Percentiles rank a stretch among this genome's conserved stretches.
Evolutionary conservation across 2,797 vertebrate genomes (phyloP).

Genomic region (Anabacerthia variegaticeps): DNA sequence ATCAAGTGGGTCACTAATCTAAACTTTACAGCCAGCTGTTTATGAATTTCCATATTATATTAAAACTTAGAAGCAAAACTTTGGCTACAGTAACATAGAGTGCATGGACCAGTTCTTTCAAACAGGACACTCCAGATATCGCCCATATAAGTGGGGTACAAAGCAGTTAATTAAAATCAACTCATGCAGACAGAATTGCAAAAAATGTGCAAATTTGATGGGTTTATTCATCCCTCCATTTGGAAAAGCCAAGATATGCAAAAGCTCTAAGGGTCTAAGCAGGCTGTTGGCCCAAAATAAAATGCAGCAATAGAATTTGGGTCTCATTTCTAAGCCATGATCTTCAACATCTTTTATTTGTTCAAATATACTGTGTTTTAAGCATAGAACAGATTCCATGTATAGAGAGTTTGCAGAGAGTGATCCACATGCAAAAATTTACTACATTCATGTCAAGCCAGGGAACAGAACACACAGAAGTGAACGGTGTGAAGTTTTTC

Average conservation of each 20-base stretch:
- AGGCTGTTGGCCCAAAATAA: neutral
- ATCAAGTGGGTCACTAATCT: neutral
- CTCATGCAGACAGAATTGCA: neutral
- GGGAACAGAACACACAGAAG: neutral
- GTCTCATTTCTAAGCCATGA: neutral
- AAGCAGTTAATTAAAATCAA: conserved; percentile 3
- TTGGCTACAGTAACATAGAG: neutral
- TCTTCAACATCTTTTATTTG: neutral
- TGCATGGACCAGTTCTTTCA: neutral
- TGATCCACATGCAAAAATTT: neutral
- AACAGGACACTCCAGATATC: neutral
- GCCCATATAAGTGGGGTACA: neutral
- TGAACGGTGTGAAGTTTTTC: neutral
- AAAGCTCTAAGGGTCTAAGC: neutral
- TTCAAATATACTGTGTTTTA: neutral
- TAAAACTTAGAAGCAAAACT: neutral
- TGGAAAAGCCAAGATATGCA: conserved; percentile 1
- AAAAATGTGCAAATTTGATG: neutral
- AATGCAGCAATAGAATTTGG: neutral
- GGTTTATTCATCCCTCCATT: conserved; percentile 15
- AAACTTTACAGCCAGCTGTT: conserved; percentile 22
- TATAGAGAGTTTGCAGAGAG: neutral
- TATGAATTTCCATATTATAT: neutral
- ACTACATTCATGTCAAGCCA: neutral
- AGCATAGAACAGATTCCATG: neutral